These are phyloP conservation scores for Mesoclemmys tuberculata DNA, from an alignment of 2,113 vertebrate genomes.

Conservation along the genomic window DNA sequence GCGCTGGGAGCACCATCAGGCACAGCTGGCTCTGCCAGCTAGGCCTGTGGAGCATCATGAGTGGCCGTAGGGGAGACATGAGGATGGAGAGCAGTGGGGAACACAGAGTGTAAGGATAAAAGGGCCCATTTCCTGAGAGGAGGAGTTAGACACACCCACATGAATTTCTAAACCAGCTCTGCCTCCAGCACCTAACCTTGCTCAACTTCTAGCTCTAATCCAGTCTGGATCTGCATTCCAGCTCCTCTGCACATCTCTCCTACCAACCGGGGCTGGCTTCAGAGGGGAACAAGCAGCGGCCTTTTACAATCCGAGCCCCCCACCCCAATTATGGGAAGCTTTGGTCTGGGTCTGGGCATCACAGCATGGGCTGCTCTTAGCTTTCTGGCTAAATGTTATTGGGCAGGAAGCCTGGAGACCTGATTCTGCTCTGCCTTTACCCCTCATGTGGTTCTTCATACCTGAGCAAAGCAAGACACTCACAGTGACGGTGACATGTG, in stretches of 20 bases:
- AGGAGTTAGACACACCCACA: too few species aligned
- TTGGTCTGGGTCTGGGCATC: neutral
- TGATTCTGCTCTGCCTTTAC: neutral
- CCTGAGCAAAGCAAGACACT: neutral
- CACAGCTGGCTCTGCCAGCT: too few species aligned
- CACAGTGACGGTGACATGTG: neutral
- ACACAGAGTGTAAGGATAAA: too few species aligned
- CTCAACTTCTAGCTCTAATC: too few species aligned
- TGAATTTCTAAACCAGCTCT: neutral
- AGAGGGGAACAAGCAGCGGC: neutral
- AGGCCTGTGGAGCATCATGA: neutral
- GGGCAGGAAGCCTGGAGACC: neutral
- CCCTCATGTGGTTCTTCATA: neutral
- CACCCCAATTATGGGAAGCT: neutral
- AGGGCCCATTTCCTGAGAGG: too few species aligned
- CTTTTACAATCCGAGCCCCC: neutral
- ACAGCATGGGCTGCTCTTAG: neutral
- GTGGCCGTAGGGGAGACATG: too few species aligned
- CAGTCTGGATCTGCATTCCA: neutral
- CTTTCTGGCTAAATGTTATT: neutral
- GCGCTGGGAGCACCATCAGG: neutral
- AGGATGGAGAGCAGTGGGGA: too few species aligned
- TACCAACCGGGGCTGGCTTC: neutral
- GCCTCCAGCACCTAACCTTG: too few species aligned
- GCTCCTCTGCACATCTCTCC: too few species aligned